Base-by-base conservation (phyloP, 2,113 vertebrate species). In the Tachuris rubrigastra region DNA sequence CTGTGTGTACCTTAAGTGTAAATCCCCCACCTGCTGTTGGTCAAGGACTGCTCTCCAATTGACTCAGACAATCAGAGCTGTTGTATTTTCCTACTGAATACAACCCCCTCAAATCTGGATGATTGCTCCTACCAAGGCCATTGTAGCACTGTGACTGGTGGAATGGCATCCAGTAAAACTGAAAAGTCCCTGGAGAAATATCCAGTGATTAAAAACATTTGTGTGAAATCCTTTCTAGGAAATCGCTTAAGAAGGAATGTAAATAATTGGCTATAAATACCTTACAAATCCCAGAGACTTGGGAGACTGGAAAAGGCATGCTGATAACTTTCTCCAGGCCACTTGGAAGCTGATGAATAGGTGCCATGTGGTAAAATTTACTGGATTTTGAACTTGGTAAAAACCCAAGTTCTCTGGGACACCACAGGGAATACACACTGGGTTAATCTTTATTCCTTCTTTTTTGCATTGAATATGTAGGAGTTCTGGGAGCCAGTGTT, bases 51-150 rank as follows among this genome's bases (percentile, higher is more conserved):
- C 33, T 85, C 25, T 74, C 28, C 23, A 9, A 19, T 47, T 0
- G 8, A 12, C 20, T 35, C 21, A 14, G 10, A 0, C 33, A 30
- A 24, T 24, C 23, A 19, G 52, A 59, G 30, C 22, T 73, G 30
- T 39, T 44, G 18, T 23, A 6, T 55, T 73, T 55, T 17, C 20
- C 16, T 46, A 18, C 7, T 12, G n/a, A 62, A 35, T 53, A 6
- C 39, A 78, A 46, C 42, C 46, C 14, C 19, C 37, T 60, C 0
- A 0, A 46, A 31, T 81, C 11, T 14, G 27, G 28, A 6, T 3
- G 1, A 1, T 21, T 50, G 12, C 21, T 73, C 2, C 0, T 83
- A 9, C 17, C 6, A 3, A 41, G 63, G 23, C 59, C 20, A 0
- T 7, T 37, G 12, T 18, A 60, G 8, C 30, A 6, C 24, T 44